A percentile compares a stretch with the other conserved stretches of the same genome.
Evolutionary conservation across 2,888 invertebrate genomes (phyloP).

Genomic region (Drosophila conformis): DNA sequence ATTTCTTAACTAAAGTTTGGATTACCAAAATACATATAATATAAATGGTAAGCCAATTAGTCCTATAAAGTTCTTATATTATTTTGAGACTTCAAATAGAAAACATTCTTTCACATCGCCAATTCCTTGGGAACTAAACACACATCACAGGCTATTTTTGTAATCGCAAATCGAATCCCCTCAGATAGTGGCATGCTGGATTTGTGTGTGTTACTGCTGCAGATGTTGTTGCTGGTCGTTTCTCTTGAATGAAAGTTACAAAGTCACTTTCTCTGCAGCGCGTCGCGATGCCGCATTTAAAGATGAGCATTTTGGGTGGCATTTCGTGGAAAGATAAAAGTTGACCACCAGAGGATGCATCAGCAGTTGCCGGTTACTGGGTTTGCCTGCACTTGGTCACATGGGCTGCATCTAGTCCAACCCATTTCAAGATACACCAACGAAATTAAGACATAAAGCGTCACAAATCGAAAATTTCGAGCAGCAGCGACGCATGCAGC

Average conservation of each 20-base stretch:
- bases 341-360: conserved; percentile 21
- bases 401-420: conserved; percentile 41
- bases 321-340: conserved; percentile 72
- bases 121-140: background rate
- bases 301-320: conserved; percentile 74
- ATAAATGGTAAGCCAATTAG: background rate
- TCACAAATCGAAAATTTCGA: conserved; percentile 83
- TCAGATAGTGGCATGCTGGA: conserved; percentile 11
- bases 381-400: conserved; percentile 31
- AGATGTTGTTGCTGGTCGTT: conserved; percentile 27
- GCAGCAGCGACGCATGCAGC: conserved; percentile 44
- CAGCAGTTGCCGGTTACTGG: conserved; percentile 9
- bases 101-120: background rate
- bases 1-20: background rate
- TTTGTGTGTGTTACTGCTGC: conserved; percentile 18
- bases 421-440: conserved; percentile 46
- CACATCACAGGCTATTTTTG: background rate
- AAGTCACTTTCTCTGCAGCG: conserved; percentile 49
- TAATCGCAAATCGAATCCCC: conserved; percentile 30
- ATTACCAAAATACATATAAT: background rate
- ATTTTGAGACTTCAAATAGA: background rate
- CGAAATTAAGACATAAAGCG: conserved; percentile 82
- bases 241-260: conserved; percentile 71
- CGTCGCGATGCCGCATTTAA: conserved; percentile 50
- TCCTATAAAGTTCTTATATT: too few relatives aligned